Evolutionary conservation across 2,113 vertebrate species (phyloP).

Genomic region (Mugil cephalus): DNA sequence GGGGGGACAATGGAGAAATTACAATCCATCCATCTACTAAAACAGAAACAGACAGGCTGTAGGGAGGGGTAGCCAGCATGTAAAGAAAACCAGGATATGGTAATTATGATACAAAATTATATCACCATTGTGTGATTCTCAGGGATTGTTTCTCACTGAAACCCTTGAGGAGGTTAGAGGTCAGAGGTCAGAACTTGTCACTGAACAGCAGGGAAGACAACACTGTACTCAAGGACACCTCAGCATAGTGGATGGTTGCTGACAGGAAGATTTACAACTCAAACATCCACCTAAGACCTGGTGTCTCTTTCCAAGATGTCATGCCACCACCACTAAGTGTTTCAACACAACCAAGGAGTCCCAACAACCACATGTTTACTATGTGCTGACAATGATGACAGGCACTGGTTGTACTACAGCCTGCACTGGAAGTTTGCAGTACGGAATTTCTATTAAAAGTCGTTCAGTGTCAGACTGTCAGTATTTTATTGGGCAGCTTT

Average conservation of each 20-base stretch:
- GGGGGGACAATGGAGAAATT: constrained; percentile 44
- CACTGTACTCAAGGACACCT: constrained; percentile 49
- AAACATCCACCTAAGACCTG: constrained; percentile 32
- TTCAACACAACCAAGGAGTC: constrained; percentile 40
- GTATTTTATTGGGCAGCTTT: background rate
- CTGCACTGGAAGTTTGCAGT: background rate
- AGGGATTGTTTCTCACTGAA: background rate
- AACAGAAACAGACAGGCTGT: constrained; percentile 40
- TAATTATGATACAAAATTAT: constrained; percentile 3
- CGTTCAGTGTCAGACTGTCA: background rate
- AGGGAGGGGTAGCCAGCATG: constrained; percentile 16
- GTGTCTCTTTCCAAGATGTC: constrained; percentile 38
- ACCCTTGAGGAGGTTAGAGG: constrained; percentile 5
- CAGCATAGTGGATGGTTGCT: constrained; percentile 11
- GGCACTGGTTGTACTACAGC: background rate
- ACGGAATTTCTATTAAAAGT: constrained; percentile 7
- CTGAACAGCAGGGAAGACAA: constrained; percentile 12
- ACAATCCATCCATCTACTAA: constrained; percentile 39
- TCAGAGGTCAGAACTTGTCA: constrained; percentile 30
- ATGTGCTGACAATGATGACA: constrained; percentile 22
- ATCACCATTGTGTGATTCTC: constrained; percentile 8
- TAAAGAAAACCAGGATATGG: background rate
- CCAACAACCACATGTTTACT: constrained; percentile 8
- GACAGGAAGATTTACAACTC: constrained; percentile 58
- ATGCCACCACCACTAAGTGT: constrained; percentile 27